These are phyloP conservation scores for Antechinus stuartii DNA, from an alignment of 2,113 vertebrate genomes.

Conservation along the genomic window DNA sequence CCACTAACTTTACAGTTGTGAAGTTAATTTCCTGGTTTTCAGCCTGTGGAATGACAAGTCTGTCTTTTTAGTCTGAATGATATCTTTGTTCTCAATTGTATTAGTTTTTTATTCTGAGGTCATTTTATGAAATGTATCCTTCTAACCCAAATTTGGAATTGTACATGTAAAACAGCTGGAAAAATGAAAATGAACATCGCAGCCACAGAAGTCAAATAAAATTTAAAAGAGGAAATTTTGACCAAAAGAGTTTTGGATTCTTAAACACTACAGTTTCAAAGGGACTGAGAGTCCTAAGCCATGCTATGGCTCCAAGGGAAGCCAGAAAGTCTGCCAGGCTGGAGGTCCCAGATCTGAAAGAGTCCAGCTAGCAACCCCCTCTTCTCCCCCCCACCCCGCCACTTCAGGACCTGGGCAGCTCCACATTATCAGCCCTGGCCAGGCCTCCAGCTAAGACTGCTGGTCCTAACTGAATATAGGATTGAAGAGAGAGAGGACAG, in stretches of 20 bases:
- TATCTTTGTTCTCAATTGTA: slow-evolving; percentile 40
- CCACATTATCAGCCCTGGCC: background rate
- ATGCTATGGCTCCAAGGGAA: background rate
- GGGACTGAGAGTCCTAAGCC: background rate
- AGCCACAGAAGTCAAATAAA: slow-evolving; percentile 36
- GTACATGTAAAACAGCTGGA: slow-evolving; percentile 28
- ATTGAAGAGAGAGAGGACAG: background rate
- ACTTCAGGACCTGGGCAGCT: background rate
- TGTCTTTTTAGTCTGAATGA: background rate
- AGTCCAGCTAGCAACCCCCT: background rate
- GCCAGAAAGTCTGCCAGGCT: background rate
- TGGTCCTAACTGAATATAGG: background rate
- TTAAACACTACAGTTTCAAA: background rate
- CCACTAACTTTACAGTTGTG: slow-evolving; percentile 33
- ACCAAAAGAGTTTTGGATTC: background rate
- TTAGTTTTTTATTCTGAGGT: slow-evolving; percentile 39
- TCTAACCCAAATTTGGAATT: background rate
- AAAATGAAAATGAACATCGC: slow-evolving; percentile 12
- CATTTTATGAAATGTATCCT: background rate
- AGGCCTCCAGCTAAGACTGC: background rate
- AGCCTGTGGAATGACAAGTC: slow-evolving; percentile 18
- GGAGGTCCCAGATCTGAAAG: background rate
- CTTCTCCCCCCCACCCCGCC: no score
- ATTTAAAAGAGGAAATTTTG: background rate
- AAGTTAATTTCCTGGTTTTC: slow-evolving; percentile 38